Evolutionary conservation across 2,113 vertebrate species (phyloP).

Genomic region (Elgaria multicarinata): DNA sequence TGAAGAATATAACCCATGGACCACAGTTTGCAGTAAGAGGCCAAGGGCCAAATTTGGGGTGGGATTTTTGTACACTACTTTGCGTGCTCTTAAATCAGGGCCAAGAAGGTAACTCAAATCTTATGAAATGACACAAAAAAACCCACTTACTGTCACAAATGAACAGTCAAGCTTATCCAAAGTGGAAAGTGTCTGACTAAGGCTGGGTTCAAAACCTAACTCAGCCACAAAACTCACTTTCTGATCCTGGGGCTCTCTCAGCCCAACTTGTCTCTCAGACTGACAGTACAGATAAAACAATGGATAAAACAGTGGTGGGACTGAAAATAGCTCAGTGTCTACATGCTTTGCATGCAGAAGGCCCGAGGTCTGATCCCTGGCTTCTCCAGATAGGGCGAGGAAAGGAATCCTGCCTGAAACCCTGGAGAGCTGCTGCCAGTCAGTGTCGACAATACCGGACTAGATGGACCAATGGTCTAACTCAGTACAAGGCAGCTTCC

Average conservation of each 20-base stretch:
- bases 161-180: neutral
- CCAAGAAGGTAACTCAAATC: neutral
- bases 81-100: neutral
- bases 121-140: neutral
- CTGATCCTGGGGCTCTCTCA: neutral
- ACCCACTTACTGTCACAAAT: too few species aligned
- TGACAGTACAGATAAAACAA: neutral
- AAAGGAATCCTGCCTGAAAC: too few species aligned
- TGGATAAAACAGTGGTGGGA: neutral
- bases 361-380: too few species aligned
- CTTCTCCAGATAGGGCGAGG: too few species aligned
- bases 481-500: too few species aligned
- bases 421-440: too few species aligned
- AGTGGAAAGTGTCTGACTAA: too few species aligned
- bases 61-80: neutral
- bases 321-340: too few species aligned
- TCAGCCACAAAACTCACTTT: neutral
- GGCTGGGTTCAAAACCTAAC: neutral
- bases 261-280: neutral
- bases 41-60: neutral
- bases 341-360: too few species aligned
- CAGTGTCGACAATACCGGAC: too few species aligned
- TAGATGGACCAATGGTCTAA: too few species aligned
- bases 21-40: too few species aligned
- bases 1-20: neutral